Evolutionary conservation across 1,140 invertebrate genomes (phyloP).

Genomic region (Pseudomyrmex gracilis): DNA sequence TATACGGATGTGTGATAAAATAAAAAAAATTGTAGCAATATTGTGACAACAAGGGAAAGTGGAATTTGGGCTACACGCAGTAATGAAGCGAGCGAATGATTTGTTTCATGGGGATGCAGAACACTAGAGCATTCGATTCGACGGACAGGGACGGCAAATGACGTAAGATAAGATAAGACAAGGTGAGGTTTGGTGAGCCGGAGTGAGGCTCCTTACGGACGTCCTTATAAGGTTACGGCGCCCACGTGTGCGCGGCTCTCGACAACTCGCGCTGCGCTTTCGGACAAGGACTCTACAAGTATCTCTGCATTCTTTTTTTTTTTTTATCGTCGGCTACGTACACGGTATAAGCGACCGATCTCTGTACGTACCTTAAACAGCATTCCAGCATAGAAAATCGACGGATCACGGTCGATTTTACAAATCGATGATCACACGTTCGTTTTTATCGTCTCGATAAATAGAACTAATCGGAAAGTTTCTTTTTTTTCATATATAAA

Average conservation of each 20-base stretch:
- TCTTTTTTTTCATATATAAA: background rate
- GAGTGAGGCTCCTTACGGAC: slow-evolving; percentile 65
- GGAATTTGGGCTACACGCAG: slow-evolving; percentile 37
- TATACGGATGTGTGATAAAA: background rate
- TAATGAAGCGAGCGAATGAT: slow-evolving; percentile 12
- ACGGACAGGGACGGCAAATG: slow-evolving; percentile 50
- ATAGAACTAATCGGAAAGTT: background rate
- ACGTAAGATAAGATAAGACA: slow-evolving; percentile 72
- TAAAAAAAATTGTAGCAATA: background rate
- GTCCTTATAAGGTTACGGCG: slow-evolving; percentile 75
- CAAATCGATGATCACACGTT: no score
- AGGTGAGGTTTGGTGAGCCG: slow-evolving; percentile 64
- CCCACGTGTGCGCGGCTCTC: slow-evolving; percentile 70
- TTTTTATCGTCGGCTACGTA: slow-evolving; percentile 8
- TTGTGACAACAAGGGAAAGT: slow-evolving; percentile 51
- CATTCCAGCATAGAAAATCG: background rate
- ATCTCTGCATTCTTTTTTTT: slow-evolving; percentile 44
- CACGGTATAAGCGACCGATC: background rate
- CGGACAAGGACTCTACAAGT: slow-evolving; percentile 70
- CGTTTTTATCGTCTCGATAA: no score
- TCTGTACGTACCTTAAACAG: background rate
- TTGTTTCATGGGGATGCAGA: slow-evolving; percentile 38
- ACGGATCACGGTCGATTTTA: background rate
- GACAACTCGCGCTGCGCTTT: slow-evolving; percentile 66
- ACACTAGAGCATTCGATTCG: slow-evolving; percentile 47